phyloP scores from a whole-genome alignment of 2,888 invertebrate genomes.

The Eledona agricola region DNA sequence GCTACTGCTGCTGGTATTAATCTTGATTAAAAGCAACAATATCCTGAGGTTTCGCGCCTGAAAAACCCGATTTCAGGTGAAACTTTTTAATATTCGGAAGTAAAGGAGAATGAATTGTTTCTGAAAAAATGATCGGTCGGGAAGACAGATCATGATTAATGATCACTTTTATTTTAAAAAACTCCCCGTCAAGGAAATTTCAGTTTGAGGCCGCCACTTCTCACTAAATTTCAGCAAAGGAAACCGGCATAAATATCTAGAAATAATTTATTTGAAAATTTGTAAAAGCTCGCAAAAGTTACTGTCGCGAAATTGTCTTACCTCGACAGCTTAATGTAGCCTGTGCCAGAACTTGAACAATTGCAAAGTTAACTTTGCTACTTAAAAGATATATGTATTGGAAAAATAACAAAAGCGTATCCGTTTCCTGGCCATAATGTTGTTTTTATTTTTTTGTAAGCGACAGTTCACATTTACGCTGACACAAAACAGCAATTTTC shows the following conservation, averaged over 20 bases:
- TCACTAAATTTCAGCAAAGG: not conserved
- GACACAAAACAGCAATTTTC: no score
- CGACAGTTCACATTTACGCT: conserved; percentile 1
- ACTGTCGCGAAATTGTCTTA: conserved; percentile 14
- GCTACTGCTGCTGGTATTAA: no score
- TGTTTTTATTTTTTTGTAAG: conserved; percentile 3
- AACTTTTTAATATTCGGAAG: no score
- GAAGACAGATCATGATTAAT: no score
- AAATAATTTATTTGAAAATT: conserved; percentile 1
- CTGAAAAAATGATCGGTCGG: no score
- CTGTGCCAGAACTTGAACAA: conserved; percentile 6
- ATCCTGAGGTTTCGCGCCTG: no score
- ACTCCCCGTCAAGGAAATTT: no score
- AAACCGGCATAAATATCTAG: not conserved
- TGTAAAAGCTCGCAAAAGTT: conserved; percentile 2
- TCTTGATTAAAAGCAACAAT: no score
- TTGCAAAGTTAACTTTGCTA: conserved; percentile 3
- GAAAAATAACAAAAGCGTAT: conserved; percentile 16
- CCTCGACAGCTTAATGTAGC: conserved; percentile 11
- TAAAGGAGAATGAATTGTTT: no score
- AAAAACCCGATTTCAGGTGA: no score
- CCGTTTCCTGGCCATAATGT: conserved; percentile 8
- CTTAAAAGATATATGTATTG: conserved; percentile 13
- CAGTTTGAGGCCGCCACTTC: no score
- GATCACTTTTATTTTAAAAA: no score